Evolutionary conservation across 1,140 invertebrate genomes (phyloP).

Genomic region (Drosophila virilis): DNA sequence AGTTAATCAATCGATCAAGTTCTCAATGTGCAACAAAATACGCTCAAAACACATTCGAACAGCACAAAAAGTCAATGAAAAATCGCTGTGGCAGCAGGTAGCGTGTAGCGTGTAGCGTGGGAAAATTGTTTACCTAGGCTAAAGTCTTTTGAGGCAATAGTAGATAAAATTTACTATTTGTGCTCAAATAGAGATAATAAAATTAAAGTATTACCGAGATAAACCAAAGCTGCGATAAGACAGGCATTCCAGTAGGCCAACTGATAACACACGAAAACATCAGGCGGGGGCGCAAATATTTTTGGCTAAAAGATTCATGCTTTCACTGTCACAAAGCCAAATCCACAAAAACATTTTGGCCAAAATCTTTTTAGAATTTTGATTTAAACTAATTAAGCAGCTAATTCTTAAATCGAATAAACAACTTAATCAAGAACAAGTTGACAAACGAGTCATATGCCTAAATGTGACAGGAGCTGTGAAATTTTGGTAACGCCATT

Average conservation of each 20-base stretch:
- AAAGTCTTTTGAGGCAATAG: neutral
- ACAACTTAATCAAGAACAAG: constrained; percentile 42
- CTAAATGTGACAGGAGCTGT: constrained; percentile 53
- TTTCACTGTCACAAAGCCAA: constrained; percentile 57
- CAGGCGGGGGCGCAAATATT: constrained; percentile 6
- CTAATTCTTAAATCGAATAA: constrained; percentile 60
- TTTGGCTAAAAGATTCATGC: constrained; percentile 53
- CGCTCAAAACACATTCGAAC: constrained; percentile 6
- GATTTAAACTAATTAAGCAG: constrained; percentile 74
- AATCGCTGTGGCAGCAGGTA: constrained; percentile 44
- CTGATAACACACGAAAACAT: constrained; percentile 19
- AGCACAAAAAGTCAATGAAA: constrained; percentile 60
- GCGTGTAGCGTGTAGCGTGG: constrained; percentile 59
- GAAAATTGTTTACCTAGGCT: constrained; percentile 64
- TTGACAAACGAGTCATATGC: constrained; percentile 58
- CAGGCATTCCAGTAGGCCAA: constrained; percentile 29
- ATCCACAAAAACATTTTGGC: constrained; percentile 39
- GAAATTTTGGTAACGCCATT: constrained; percentile 58
- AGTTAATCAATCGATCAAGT: constrained; percentile 44
- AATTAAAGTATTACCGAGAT: constrained; percentile 24
- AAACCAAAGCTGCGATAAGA: constrained; percentile 21
- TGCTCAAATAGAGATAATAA: constrained; percentile 34
- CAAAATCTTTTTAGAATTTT: constrained; percentile 54
- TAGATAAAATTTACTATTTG: constrained; percentile 26
- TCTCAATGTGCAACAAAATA: constrained; percentile 29